Evolutionary conservation across 2,797 vertebrate genomes (phyloP).

Genomic region (Notoglanidium macrostoma): DNA sequence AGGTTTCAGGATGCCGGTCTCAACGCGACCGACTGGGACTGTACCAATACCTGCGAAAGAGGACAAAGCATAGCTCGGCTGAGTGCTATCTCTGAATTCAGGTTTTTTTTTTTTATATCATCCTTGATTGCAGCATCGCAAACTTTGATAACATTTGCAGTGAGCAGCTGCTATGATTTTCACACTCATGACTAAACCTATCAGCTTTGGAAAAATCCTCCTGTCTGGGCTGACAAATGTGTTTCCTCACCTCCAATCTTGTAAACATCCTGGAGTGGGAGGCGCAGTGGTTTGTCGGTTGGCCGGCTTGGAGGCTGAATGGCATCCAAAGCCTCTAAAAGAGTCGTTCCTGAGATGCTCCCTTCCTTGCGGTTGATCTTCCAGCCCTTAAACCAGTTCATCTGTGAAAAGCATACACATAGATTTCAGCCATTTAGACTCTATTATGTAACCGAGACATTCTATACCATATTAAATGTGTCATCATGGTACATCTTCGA

Average conservation of each 20-base stretch:
- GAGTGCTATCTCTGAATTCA: neutral
- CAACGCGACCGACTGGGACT: constrained; percentile 79
- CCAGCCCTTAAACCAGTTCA: constrained; percentile 98
- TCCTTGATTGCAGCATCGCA: neutral
- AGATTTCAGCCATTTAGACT: neutral
- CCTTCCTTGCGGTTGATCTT: constrained; percentile 92
- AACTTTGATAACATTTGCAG: neutral
- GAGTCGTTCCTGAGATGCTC: constrained; percentile 85
- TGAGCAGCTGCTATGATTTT: constrained; percentile 41
- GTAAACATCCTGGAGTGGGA: constrained; percentile 97
- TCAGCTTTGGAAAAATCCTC: neutral
- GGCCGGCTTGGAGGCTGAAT: constrained; percentile 92
- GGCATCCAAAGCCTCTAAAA: constrained; percentile 91
- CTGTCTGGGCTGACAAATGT: constrained; percentile 3
- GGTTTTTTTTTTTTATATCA: neutral
- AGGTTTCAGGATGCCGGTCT: constrained; percentile 76
- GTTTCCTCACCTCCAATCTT: constrained; percentile 87
- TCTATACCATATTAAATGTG: neutral
- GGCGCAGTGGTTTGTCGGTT: constrained; percentile 91
- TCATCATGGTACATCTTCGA: neutral
- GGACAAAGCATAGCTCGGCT: neutral
- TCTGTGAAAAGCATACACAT: constrained; percentile 69
- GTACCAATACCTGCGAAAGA: constrained; percentile 76
- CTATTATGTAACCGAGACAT: neutral
- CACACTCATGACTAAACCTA: neutral